A percentile compares a stretch with the other conserved stretches of the same genome.
phyloP scores from a whole-genome alignment of 2,888 invertebrate species.

The Ryuthela nishihirai region DNA sequence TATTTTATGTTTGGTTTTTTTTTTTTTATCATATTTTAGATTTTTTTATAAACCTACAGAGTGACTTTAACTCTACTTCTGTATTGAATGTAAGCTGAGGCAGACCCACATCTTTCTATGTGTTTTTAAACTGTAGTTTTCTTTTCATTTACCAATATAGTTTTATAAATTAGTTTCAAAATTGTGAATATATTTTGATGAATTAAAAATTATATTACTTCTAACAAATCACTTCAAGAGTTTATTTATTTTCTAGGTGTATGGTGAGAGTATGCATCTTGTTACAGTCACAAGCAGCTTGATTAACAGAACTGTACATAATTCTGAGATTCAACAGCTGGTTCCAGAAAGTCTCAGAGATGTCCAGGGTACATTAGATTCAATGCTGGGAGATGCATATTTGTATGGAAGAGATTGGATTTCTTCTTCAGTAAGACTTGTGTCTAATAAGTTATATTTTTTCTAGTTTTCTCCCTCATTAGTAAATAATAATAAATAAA shows the following conservation, averaged over 20 bases:
- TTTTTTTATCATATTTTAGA: not conserved
- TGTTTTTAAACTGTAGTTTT: no score
- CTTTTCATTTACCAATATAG: no score
- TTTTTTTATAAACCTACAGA: no score
- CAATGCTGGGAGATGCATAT: conserved; percentile 87
- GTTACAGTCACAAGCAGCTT: conserved; percentile 83
- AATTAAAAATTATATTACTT: no score
- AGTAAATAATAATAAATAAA: no score
- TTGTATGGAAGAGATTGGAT: conserved; percentile 87
- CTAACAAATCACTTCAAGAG: no score
- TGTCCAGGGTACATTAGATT: conserved; percentile 66
- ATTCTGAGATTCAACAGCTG: conserved; percentile 76
- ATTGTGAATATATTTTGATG: no score
- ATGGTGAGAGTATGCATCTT: conserved; percentile 88
- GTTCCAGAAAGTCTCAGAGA: conserved; percentile 80
- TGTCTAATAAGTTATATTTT: not conserved
- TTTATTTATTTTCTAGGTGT: conserved; percentile 64
- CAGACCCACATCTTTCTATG: no score
- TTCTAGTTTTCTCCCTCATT: not conserved
- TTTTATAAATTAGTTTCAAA: no score
- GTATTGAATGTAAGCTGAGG: no score
- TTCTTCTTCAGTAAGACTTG: conserved; percentile 62
- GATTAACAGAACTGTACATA: conserved; percentile 81
- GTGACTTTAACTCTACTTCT: no score
- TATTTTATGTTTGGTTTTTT: not conserved